These are phyloP conservation scores for Puma concolor DNA, from an alignment of 2,113 vertebrate species.

Conservation along the genomic window DNA sequence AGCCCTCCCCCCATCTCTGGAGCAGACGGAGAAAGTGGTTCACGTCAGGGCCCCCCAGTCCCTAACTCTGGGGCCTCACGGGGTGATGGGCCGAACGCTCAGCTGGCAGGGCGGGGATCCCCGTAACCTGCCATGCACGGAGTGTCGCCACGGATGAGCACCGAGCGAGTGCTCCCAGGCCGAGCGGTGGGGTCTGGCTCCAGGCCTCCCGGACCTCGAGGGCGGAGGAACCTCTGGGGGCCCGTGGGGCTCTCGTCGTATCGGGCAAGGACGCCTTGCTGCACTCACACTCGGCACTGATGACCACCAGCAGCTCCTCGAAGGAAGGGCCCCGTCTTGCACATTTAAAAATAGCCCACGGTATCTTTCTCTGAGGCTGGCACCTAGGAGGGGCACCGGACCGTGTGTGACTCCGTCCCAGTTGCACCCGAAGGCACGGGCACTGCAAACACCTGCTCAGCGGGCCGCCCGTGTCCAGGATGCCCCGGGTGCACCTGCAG, in stretches of 20 bases:
- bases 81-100: not conserved
- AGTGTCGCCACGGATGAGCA: fast-evolving
- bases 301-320: not conserved
- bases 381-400: not conserved
- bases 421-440: not conserved
- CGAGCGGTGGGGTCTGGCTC: not conserved
- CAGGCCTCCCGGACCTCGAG: not conserved
- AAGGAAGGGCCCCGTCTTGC: not conserved
- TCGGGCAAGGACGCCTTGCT: not conserved
- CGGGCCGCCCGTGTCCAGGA: not conserved
- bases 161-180: no score
- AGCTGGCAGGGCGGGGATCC: not conserved
- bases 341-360: not conserved
- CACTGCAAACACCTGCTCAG: not conserved
- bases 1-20: not conserved
- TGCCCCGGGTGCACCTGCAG: not conserved
- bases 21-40: not conserved
- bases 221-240: not conserved
- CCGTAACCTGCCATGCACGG: not conserved
- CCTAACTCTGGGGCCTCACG: no score
- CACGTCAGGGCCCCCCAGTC: not conserved
- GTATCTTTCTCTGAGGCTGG: not conserved
- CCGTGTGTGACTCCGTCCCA: not conserved
- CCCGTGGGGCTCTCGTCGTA: fast-evolving
- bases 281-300: not conserved